Conservation (phyloP, 2,113 vertebrate genomes). For the Eulacestoma nigropectus region DNA sequence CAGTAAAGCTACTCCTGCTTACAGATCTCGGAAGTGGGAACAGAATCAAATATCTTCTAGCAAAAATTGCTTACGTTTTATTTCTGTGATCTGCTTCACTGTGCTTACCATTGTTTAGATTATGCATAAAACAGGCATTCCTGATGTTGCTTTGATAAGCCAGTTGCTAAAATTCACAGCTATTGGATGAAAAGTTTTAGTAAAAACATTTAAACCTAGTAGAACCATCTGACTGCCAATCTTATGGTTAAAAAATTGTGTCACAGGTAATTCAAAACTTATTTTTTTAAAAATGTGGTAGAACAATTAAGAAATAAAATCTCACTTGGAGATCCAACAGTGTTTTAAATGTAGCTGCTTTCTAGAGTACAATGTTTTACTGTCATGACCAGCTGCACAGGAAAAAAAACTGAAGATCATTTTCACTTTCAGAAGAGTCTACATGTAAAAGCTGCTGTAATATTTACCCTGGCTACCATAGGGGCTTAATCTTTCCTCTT, state of each 20-base stretch:
- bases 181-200: not conserved
- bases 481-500: not conserved
- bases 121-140: not conserved
- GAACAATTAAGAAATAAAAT: slow-evolving; percentile 35
- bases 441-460: not conserved
- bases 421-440: not conserved
- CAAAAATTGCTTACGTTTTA: not conserved
- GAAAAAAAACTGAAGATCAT: not conserved
- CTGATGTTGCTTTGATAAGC: not conserved
- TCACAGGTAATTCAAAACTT: not conserved
- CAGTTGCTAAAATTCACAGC: not conserved
- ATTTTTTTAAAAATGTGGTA: not conserved
- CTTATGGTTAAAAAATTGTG: not conserved
- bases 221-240: not conserved
- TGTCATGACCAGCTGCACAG: not conserved
- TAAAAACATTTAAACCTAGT: not conserved
- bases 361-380: not conserved
- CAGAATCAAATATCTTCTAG: not conserved
- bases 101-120: not conserved
- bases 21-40: not conserved
- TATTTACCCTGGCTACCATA: not conserved
- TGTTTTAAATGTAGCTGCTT: not conserved
- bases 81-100: not conserved
- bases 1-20: not conserved
- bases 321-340: not conserved